A percentile compares a stretch with the other conserved stretches of the same genome.
Conservation (phyloP, 1,140 invertebrate genomes). For the Philotrypesis tridentata region DNA sequence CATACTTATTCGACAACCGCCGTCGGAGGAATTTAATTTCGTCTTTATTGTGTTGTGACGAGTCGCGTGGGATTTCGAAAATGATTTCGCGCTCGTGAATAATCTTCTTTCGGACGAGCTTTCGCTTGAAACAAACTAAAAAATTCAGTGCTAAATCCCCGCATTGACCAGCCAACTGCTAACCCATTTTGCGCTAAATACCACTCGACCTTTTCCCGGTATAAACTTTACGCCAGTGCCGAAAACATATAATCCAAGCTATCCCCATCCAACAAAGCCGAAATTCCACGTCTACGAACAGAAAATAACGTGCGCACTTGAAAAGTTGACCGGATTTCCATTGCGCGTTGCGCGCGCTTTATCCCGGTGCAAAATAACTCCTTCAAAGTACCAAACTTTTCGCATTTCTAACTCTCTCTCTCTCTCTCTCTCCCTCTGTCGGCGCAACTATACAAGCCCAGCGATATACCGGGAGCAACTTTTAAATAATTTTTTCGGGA, state of each 20-base stretch:
- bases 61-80: too few species aligned
- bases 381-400: slow-evolving; percentile 2
- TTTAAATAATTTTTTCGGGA: neutral
- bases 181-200: neutral
- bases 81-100: too few species aligned
- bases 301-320: neutral
- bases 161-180: neutral
- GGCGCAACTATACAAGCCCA: too few species aligned
- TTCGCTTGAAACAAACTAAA: too few species aligned
- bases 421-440: slow-evolving; percentile 28
- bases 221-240: neutral
- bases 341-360: neutral
- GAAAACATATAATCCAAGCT: neutral
- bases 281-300: neutral
- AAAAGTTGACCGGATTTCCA: slow-evolving; percentile 27
- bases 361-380: slow-evolving; percentile 22
- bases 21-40: too few species aligned
- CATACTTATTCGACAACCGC: neutral
- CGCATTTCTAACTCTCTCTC: slow-evolving; percentile 33
- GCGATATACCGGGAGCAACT: neutral
- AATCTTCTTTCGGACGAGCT: too few species aligned
- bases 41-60: too few species aligned
- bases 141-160: neutral
- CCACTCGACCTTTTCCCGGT: neutral
- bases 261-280: neutral